Evolutionary conservation across 1,140 invertebrate genomes (phyloP).

Genomic region (Thrips palmi): DNA sequence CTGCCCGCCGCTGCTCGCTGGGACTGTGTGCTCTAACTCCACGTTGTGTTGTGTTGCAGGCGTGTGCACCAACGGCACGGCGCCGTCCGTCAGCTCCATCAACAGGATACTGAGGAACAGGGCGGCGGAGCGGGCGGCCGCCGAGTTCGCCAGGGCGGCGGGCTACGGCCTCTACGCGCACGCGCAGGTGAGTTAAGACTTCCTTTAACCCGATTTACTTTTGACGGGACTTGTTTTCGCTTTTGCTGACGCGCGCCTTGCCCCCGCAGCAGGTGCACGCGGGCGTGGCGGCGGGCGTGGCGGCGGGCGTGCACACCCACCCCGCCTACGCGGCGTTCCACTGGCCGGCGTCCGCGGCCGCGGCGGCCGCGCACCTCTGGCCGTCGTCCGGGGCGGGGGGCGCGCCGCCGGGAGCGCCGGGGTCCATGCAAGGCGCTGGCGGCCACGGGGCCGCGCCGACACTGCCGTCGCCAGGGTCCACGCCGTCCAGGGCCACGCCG

Average conservation of each 20-base stretch:
- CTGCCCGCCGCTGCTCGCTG: no score
- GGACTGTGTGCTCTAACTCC: conserved; percentile 10
- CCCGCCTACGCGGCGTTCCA: conserved; percentile 11
- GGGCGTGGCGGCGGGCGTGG: no score
- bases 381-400: conserved; percentile 23
- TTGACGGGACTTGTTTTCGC: no score
- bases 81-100: conserved; percentile 80
- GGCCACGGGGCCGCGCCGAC: conserved; percentile 25
- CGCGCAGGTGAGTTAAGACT: no score
- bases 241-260: conserved; percentile 17
- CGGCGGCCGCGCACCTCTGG: conserved; percentile 17
- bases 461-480: conserved; percentile 4
- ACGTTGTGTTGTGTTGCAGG: conserved; percentile 32
- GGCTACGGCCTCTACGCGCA: conserved; percentile 77
- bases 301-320: conserved; percentile 16
- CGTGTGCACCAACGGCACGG: conserved; percentile 80
- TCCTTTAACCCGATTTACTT: no score
- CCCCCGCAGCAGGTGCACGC: conserved; percentile 20
- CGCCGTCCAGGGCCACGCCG: not conserved
- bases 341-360: conserved; percentile 23
- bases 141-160: conserved; percentile 78
- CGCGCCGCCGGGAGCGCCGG: conserved; percentile 17
- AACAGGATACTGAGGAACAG: conserved; percentile 79
- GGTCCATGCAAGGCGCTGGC: conserved; percentile 18
- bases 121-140: conserved; percentile 79